Conservation (phyloP, 2,888 invertebrate genomes). For the Melanostoma mellinum region DNA sequence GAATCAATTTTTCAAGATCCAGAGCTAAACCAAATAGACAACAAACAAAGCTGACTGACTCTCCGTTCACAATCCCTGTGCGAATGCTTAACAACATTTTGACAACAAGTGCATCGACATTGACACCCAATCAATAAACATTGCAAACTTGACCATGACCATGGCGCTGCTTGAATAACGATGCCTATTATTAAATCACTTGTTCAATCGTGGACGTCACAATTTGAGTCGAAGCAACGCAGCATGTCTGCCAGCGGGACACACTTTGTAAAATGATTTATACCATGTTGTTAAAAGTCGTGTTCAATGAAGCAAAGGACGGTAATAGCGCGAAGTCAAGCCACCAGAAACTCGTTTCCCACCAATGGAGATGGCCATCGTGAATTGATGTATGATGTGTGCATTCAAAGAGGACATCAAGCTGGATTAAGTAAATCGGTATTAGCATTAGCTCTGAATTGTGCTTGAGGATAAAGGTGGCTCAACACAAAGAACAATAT, state of each 20-base stretch:
- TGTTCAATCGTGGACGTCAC: conserved; percentile 35
- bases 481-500: too few species aligned
- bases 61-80: too few species aligned
- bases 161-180: conserved; percentile 41
- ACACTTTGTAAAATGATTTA: conserved; percentile 57
- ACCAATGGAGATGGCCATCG: background rate
- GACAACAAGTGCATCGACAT: conserved; percentile 26
- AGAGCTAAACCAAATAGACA: too few species aligned
- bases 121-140: conserved; percentile 46
- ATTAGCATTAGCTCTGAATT: background rate
- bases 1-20: too few species aligned
- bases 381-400: conserved; percentile 49
- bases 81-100: background rate
- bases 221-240: conserved; percentile 14
- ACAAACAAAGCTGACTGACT: too few species aligned
- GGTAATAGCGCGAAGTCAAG: conserved; percentile 29
- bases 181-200: conserved; percentile 58
- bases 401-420: conserved; percentile 7
- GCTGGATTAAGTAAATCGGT: conserved; percentile 41
- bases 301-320: conserved; percentile 28
- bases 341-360: conserved; percentile 35
- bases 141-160: conserved; percentile 47
- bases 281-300: conserved; percentile 28
- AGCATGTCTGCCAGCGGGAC: conserved; percentile 36
- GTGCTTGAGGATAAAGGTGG: too few species aligned